Evolutionary conservation across 2,888 invertebrate genomes (phyloP).

Genomic region (Eupithecia vulgata): DNA sequence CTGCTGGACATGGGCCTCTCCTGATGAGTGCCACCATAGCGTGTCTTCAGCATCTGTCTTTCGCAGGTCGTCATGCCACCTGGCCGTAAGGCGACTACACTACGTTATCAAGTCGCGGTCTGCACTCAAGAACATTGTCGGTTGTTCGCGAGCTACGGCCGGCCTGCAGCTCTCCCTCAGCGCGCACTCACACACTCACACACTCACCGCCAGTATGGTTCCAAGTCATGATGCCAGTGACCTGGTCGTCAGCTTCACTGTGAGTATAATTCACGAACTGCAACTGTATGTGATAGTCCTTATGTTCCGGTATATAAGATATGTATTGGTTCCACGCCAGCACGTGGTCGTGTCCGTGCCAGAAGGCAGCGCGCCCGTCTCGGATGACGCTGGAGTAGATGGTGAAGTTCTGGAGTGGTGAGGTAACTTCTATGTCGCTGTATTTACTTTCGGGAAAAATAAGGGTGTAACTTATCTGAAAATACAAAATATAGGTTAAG

Average conservation of each 20-base stretch:
- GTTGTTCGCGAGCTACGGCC: no score
- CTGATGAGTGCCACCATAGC: no score
- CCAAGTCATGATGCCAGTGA: slow-evolving; percentile 45
- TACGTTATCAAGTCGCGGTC: no score
- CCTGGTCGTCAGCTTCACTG: background rate
- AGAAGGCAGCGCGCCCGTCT: slow-evolving; percentile 28
- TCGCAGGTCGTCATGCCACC: no score
- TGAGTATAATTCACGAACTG: slow-evolving; percentile 19
- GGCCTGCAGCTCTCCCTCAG: no score
- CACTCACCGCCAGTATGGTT: slow-evolving; percentile 58
- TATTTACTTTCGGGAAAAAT: slow-evolving; percentile 34
- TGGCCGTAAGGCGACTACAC: no score
- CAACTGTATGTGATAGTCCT: slow-evolving; percentile 42
- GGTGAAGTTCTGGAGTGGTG: slow-evolving; percentile 38
- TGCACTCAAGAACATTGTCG: no score
- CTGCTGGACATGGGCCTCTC: no score
- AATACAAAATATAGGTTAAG: background rate
- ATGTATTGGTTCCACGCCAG: slow-evolving; percentile 30
- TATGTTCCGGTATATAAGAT: slow-evolving; percentile 21
- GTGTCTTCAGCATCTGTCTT: no score
- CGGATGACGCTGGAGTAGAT: slow-evolving; percentile 45
- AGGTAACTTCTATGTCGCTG: slow-evolving; percentile 27
- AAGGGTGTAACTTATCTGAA: slow-evolving; percentile 32
- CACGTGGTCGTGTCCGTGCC: slow-evolving; percentile 36
- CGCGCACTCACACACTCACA: no score